phyloP scores from a whole-genome alignment of 2,113 vertebrate species.

The Periophthalmodon schlosseri region DNA sequence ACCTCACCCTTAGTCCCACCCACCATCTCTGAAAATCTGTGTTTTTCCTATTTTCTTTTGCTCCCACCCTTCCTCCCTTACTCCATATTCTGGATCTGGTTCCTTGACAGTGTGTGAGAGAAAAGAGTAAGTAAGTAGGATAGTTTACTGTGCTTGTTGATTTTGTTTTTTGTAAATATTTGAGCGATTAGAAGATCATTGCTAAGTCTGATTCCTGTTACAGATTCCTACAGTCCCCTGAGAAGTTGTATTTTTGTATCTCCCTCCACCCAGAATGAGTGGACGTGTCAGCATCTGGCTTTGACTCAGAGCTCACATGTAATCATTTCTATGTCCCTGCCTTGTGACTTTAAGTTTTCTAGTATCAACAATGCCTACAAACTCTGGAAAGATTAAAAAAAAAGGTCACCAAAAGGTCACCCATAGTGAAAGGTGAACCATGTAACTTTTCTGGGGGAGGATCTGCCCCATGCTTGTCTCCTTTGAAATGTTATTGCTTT shows the following conservation, averaged over 20 bases:
- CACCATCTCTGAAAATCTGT: slow-evolving; percentile 14
- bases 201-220: neutral
- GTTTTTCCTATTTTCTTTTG: slow-evolving; percentile 3
- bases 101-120: slow-evolving; percentile 30
- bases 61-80: slow-evolving; percentile 8
- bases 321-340: neutral
- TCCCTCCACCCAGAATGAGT: neutral
- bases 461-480: too few relatives aligned
- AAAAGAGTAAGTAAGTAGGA: neutral
- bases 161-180: neutral
- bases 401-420: too few relatives aligned
- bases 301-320: neutral
- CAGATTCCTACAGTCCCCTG: neutral
- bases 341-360: neutral
- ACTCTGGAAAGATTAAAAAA: neutral
- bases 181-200: neutral
- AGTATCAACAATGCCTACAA: neutral
- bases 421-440: neutral
- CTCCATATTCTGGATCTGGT: slow-evolving; percentile 15
- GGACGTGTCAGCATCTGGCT: neutral
- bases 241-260: neutral
- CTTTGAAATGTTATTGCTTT: too few relatives aligned
- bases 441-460: too few relatives aligned
- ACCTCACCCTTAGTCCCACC: slow-evolving; percentile 30
- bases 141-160: neutral